Conservation (phyloP, 2,888 invertebrate species). For the Agrochola litura region DNA sequence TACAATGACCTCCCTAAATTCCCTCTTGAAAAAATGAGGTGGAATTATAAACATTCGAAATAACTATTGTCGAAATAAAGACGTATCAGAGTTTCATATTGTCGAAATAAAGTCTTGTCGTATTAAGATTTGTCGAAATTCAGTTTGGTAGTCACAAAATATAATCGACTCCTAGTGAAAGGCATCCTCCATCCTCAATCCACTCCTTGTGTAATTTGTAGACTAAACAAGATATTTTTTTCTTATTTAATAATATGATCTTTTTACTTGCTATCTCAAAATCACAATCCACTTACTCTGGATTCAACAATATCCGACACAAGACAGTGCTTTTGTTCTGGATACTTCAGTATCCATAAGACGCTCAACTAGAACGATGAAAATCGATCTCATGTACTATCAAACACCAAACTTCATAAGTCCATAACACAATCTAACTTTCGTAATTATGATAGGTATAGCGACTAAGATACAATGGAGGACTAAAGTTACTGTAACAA, state of each 20-base stretch:
- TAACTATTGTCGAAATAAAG: too few relatives aligned
- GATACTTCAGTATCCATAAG: neutral
- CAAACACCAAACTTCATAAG: conserved; percentile 12
- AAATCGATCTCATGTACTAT: conserved; percentile 18
- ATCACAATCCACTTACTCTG: neutral
- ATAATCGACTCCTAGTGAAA: neutral
- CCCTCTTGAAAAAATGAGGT: neutral
- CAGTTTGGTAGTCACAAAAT: neutral
- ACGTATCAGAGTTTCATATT: too few relatives aligned
- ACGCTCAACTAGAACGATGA: conserved; percentile 3
- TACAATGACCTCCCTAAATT: neutral
- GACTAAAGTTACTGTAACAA: conserved; percentile 1
- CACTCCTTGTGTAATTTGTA: neutral
- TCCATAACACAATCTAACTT: conserved; percentile 47
- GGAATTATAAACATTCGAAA: neutral
- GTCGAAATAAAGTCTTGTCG: too few relatives aligned
- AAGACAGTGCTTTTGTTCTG: neutral
- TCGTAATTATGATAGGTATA: conserved; percentile 16
- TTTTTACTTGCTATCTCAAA: neutral
- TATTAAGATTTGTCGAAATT: too few relatives aligned
- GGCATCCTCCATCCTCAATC: neutral
- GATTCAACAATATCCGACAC: neutral
- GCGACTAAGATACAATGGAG: neutral
- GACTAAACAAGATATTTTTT: neutral
- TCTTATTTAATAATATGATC: neutral